Conservation (phyloP, 2,797 vertebrate genomes). For the Cygnus olor region DNA sequence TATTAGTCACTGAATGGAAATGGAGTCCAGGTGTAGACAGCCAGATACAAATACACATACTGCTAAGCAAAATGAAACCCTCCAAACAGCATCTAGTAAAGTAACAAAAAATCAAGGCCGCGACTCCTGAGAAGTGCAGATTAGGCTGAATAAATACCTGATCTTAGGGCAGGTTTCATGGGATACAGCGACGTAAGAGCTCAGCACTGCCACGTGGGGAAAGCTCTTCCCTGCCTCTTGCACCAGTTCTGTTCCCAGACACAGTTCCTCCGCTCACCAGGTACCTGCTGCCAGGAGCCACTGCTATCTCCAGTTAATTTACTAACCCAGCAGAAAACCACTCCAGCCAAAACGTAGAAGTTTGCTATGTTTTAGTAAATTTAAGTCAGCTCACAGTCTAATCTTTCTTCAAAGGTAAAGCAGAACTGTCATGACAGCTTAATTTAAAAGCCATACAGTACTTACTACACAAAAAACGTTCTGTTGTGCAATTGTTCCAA, state of each 20-base stretch:
- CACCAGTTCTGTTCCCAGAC: background rate
- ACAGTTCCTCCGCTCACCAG: fast-evolving
- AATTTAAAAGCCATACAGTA: background rate
- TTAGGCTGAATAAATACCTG: background rate
- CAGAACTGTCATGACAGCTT: background rate
- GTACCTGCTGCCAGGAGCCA: background rate
- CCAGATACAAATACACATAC: background rate
- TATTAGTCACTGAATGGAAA: background rate
- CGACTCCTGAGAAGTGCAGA: background rate
- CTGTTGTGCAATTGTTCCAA: background rate
- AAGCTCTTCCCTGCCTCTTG: background rate
- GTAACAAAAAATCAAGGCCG: background rate
- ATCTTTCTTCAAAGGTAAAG: background rate
- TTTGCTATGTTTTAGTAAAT: background rate
- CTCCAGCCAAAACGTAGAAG: fast-evolving
- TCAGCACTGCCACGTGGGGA: background rate
- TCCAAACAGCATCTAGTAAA: background rate
- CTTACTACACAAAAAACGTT: fast-evolving
- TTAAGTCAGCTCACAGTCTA: background rate
- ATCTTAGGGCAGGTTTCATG: background rate
- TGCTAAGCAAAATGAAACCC: background rate
- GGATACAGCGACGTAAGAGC: background rate
- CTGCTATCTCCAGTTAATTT: background rate
- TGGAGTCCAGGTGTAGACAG: background rate
- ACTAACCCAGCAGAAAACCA: background rate